Evolutionary conservation across 23 tunicate genomes (phyloP).

Genomic region (Phallusia fumigata): DNA sequence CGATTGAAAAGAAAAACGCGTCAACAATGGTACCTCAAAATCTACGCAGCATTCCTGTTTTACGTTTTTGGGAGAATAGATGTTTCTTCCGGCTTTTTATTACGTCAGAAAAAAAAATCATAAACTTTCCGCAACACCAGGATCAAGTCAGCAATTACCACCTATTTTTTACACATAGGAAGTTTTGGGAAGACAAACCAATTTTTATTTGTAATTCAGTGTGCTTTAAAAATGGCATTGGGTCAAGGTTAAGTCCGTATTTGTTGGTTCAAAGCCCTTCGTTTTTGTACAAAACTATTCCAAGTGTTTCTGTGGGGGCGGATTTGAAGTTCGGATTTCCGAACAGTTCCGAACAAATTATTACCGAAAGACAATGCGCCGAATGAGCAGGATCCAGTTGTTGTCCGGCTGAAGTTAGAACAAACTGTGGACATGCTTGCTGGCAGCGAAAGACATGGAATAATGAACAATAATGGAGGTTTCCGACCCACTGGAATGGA

Average conservation of each 20-base stretch:
- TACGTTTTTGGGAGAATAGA: conserved; percentile 3
- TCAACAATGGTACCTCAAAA: conserved; percentile 7
- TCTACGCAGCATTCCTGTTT: neutral
- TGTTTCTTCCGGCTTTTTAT: neutral
- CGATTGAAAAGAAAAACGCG: conserved; percentile 5
- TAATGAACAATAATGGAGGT: conserved; percentile 21
- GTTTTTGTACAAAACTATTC: too few relatives aligned
- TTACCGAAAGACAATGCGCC: neutral
- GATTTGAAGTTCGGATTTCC: neutral
- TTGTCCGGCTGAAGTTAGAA: neutral
- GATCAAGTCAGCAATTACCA: neutral
- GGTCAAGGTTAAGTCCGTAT: too few relatives aligned
- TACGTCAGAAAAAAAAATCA: neutral
- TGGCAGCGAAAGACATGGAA: neutral
- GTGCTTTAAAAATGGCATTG: too few relatives aligned
- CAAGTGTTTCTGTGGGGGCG: neutral
- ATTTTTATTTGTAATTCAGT: too few relatives aligned
- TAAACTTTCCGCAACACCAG: neutral
- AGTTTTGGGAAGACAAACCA: too few relatives aligned
- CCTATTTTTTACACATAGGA: too few relatives aligned
- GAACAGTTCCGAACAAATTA: conserved; percentile 1
- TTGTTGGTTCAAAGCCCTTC: too few relatives aligned
- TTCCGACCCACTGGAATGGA: conserved; percentile 49
- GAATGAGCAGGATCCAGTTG: neutral
- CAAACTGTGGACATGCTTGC: neutral